Conservation (phyloP, 2,113 vertebrate genomes). For the Sitta europaea region DNA sequence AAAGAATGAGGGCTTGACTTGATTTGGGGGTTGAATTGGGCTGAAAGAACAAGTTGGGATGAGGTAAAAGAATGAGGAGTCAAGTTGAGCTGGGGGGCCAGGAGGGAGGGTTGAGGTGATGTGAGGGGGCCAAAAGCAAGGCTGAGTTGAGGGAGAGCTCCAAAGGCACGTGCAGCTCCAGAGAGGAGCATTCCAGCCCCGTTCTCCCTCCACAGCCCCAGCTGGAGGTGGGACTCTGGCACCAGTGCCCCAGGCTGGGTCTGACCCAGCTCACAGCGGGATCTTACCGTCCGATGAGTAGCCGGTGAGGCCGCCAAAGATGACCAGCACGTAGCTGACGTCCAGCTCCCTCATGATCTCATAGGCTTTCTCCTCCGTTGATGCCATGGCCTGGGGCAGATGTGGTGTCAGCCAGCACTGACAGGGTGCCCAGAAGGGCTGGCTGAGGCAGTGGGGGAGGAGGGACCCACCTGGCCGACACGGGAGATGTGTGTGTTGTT, state of each 20-base stretch:
- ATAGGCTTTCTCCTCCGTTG: slow-evolving; percentile 94
- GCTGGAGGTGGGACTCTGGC: not conserved
- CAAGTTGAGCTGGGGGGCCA: not conserved
- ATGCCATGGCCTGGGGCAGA: slow-evolving; percentile 90
- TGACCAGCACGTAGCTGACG: slow-evolving; percentile 96
- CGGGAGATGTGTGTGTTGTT: slow-evolving; percentile 98
- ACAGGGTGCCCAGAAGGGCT: accelerated
- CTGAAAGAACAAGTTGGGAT: accelerated
- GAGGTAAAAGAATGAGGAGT: not conserved
- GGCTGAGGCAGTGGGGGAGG: accelerated
- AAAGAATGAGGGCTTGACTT: not conserved
- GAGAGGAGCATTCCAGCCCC: not conserved
- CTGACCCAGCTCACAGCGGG: accelerated
- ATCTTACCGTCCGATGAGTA: slow-evolving; percentile 93
- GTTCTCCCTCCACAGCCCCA: accelerated
- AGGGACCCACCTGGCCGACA: slow-evolving; percentile 87
- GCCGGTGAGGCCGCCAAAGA: slow-evolving; percentile 95
- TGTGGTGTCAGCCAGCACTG: accelerated
- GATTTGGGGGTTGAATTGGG: not conserved
- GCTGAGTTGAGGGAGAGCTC: accelerated
- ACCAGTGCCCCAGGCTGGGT: accelerated
- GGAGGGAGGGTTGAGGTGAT: not conserved
- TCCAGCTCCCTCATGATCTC: slow-evolving; percentile 99
- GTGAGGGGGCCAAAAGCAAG: not conserved
- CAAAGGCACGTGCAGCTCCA: accelerated